Evolutionary conservation across 2,113 vertebrate species (phyloP), one percentile per base, ranked within the genome.

Genomic region (Podarcis muralis): DNA sequence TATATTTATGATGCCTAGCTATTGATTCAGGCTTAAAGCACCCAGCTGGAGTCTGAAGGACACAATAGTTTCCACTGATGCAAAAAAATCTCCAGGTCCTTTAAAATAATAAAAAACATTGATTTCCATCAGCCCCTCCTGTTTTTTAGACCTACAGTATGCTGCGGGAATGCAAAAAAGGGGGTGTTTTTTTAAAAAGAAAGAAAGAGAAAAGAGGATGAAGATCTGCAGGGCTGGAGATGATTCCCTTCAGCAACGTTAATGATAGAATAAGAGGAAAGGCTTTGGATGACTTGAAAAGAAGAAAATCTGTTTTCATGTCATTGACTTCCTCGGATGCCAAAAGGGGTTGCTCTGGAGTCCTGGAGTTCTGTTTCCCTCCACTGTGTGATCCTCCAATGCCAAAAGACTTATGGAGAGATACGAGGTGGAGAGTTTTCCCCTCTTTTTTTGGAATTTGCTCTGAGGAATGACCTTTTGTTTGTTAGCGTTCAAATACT

Each of bases 381-480:
- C 23, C 71, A 8, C 2, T 40, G 20, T 16, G 5, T 20, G 16
- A 62, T 71, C 77, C 77, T n/a, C 65, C 85, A 87, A 0, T 78
- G 78, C 53, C 6, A 30, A 1, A 77, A 1, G 32, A 79, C 66
- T 1, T 59, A 65, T 86, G 81, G 13, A 40, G n/a, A 76, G 84
- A 84, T 65, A 85, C 25, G 1, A 48, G 72, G 1, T 16, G 71
- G 37, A 0, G 37, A 72, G 20, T 7, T 7, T 23, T 23, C 78
- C 90, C 48, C 48, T 53, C 48, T 88, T 80, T 84, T 27, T 6
- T 27, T 84, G 86, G 23, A 2, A 15, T 37, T 84, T 89, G 20
- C 2, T 91, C 78, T 83, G 1, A 32, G 75, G 76, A 80, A 80
- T 89, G 75, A 72, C 76, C 76, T 85, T 80, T 80, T 80, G 18